Conservation (phyloP, 2,888 invertebrate species). For the Merodon equestris region DNA sequence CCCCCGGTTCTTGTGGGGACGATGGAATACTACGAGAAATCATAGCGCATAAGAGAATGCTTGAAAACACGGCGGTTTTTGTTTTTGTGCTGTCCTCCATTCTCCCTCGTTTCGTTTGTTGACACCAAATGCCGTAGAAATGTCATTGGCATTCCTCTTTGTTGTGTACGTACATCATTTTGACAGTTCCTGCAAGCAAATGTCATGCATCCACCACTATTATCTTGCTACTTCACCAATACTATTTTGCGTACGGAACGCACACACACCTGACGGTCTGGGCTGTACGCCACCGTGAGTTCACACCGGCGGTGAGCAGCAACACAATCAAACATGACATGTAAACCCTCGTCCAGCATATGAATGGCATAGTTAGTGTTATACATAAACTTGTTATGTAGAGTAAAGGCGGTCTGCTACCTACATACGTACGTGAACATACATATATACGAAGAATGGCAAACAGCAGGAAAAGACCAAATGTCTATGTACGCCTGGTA, state of each 20-base stretch:
- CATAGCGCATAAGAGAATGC: too few relatives aligned
- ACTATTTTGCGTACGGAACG: background rate
- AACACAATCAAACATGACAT: constrained; percentile 19
- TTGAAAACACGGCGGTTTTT: background rate
- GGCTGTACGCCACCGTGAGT: too few relatives aligned
- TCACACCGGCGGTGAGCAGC: constrained; percentile 46
- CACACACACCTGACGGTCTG: constrained; percentile 12
- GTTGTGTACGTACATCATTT: constrained; percentile 50
- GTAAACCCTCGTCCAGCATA: constrained; percentile 11
- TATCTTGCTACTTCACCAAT: constrained; percentile 6
- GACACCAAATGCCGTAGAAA: constrained; percentile 29
- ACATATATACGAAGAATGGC: background rate
- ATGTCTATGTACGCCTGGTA: constrained; percentile 21
- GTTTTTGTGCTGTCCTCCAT: constrained; percentile 46
- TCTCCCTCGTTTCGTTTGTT: constrained; percentile 51
- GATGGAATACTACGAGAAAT: too few relatives aligned
- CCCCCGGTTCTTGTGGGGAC: too few relatives aligned
- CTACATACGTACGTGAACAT: too few relatives aligned
- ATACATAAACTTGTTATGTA: constrained; percentile 48
- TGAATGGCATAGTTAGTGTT: constrained; percentile 41
- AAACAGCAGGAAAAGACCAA: constrained; percentile 45
- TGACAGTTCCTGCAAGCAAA: constrained; percentile 56
- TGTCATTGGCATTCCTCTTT: constrained; percentile 55
- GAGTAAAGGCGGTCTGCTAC: background rate
- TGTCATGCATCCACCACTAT: constrained; percentile 55